phyloP scores from a whole-genome alignment of 2,888 invertebrate species.

The Luperina testacea region DNA sequence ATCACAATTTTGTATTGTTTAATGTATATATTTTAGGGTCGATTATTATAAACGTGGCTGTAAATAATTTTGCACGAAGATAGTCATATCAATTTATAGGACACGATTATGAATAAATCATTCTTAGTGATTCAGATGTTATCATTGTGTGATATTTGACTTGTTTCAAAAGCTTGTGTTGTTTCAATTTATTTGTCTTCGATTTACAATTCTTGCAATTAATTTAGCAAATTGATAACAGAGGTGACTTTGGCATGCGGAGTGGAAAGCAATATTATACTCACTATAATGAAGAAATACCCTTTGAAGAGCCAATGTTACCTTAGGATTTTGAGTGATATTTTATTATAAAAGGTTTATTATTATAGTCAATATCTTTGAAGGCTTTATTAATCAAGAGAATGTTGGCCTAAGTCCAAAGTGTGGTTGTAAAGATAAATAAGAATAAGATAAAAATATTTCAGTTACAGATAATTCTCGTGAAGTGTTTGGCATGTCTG shows the following conservation, averaged over 20 bases:
- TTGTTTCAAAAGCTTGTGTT: slow-evolving; percentile 24
- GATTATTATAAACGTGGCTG: slow-evolving; percentile 72
- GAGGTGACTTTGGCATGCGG: slow-evolving; percentile 35
- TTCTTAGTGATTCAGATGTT: slow-evolving; percentile 49
- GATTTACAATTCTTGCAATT: slow-evolving; percentile 27
- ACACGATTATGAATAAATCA: slow-evolving; percentile 66
- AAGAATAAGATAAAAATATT: slow-evolving; percentile 29
- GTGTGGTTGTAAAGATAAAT: slow-evolving; percentile 35
- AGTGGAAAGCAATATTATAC: slow-evolving; percentile 50
- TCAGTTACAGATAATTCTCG: slow-evolving; percentile 6
- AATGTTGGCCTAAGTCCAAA: slow-evolving; percentile 38
- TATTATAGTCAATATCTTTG: slow-evolving; percentile 25
- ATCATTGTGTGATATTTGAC: slow-evolving; percentile 26
- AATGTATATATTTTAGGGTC: slow-evolving; percentile 63
- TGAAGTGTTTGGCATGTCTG: slow-evolving; percentile 8
- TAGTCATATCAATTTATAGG: slow-evolving; percentile 82
- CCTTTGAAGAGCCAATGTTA: slow-evolving; percentile 26
- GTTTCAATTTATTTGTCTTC: slow-evolving; percentile 36
- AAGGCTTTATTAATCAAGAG: slow-evolving; percentile 39
- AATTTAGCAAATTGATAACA: slow-evolving; percentile 45
- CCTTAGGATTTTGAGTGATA: slow-evolving; percentile 6
- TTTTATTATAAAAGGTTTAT: slow-evolving; percentile 35
- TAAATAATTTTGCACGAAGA: slow-evolving; percentile 83
- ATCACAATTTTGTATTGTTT: slow-evolving; percentile 67
- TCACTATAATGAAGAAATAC: slow-evolving; percentile 18